Evolutionary conservation across 2,113 vertebrate species (phyloP).

Genomic region (Lamprologus lemairii): DNA sequence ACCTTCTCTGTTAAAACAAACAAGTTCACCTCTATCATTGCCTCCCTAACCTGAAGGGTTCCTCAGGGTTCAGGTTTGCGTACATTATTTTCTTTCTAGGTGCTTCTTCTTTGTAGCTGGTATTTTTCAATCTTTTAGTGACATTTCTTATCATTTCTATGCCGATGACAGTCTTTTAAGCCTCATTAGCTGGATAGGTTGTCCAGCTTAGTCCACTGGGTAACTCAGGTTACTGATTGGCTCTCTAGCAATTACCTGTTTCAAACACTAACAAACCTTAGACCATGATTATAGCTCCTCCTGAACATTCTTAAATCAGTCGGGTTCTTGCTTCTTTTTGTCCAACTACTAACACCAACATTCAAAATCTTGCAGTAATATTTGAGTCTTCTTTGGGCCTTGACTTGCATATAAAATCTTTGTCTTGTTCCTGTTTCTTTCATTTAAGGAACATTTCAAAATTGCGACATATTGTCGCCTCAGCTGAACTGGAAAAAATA

Average conservation of each 20-base stretch:
- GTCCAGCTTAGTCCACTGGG: background rate
- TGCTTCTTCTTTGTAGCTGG: background rate
- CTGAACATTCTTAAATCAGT: background rate
- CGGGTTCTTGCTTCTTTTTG: background rate
- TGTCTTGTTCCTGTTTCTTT: background rate
- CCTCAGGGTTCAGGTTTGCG: background rate
- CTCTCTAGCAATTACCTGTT: background rate
- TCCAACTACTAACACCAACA: background rate
- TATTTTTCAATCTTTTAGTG: background rate
- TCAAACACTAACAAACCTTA: background rate
- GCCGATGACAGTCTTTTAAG: background rate
- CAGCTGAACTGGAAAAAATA: background rate
- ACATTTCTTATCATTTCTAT: background rate
- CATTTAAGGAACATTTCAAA: background rate
- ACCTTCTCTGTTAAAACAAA: background rate
- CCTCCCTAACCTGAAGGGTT: background rate
- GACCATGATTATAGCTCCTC: background rate
- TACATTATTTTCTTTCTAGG: background rate
- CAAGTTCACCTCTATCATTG: background rate
- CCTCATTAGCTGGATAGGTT: background rate
- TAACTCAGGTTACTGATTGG: background rate
- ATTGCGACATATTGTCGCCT: background rate
- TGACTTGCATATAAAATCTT: background rate
- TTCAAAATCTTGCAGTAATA: background rate
- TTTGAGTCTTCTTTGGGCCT: background rate